These are phyloP conservation scores for Trichopoda pennipes DNA, from an alignment of 2,888 invertebrate genomes.

Conservation along the genomic window DNA sequence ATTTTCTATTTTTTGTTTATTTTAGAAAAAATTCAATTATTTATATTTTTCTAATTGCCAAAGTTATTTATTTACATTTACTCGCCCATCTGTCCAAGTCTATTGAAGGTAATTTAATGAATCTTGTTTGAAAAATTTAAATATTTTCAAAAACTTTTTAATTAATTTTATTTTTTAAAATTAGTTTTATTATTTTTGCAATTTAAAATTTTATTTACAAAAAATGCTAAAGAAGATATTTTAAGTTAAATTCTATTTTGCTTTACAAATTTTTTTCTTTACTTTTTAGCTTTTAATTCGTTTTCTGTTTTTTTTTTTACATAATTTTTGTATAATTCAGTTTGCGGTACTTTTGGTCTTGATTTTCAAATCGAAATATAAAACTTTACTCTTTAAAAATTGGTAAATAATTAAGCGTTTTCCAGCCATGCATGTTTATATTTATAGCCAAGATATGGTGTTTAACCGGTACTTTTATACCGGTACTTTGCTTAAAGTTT, in stretches of 20 bases:
- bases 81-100: too few species aligned
- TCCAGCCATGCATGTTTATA: too few species aligned
- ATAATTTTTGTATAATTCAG: not conserved
- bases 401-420: too few species aligned
- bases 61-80: too few species aligned
- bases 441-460: too few species aligned
- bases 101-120: not conserved
- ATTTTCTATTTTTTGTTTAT: too few species aligned
- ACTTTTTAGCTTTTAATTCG: conserved; percentile 39
- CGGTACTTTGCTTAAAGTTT: too few species aligned
- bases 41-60: too few species aligned
- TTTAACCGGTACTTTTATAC: too few species aligned
- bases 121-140: not conserved
- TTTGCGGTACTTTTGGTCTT: conserved; percentile 5
- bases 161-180: conserved; percentile 25
- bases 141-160: too few species aligned
- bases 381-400: not conserved
- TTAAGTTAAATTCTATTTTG: conserved; percentile 31
- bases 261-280: conserved; percentile 48
- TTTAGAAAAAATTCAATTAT: too few species aligned
- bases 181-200: conserved; percentile 12
- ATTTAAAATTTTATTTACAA: conserved; percentile 42
- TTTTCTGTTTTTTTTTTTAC: too few species aligned
- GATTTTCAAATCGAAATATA: not conserved
- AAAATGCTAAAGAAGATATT: conserved; percentile 63